These are phyloP conservation scores for Seriola quinqueradiata DNA, from an alignment of 2,113 vertebrate species.

Conservation along the genomic window DNA sequence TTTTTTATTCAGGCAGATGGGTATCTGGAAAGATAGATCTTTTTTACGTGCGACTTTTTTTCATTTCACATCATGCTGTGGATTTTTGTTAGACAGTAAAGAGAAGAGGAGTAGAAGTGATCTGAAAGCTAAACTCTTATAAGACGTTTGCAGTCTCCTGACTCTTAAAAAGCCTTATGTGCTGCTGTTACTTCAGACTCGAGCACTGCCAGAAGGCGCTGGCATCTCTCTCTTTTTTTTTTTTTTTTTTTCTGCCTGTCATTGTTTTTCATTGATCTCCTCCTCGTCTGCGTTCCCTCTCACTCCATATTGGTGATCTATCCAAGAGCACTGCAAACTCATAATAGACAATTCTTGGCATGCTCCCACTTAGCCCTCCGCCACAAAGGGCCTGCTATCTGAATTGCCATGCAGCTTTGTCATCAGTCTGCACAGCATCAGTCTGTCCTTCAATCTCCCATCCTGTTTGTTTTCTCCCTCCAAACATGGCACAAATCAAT, in stretches of 20 bases:
- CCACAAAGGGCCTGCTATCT: constrained; percentile 43
- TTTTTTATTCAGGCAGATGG: no score
- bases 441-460: constrained; percentile 52
- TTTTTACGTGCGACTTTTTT: constrained; percentile 1
- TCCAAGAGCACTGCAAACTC: constrained; percentile 58
- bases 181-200: constrained; percentile 29
- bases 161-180: constrained; percentile 9
- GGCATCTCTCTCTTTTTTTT: constrained; percentile 26
- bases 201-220: constrained; percentile 31
- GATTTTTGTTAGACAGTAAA: constrained; percentile 1
- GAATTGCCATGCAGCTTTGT: constrained; percentile 52
- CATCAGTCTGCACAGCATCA: constrained; percentile 50
- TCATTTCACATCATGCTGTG: constrained; percentile 18
- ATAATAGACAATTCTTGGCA: constrained; percentile 66
- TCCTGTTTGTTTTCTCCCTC: constrained; percentile 46
- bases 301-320: constrained; percentile 43
- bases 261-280: constrained; percentile 71
- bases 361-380: constrained; percentile 47
- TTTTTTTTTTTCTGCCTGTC: constrained; percentile 27
- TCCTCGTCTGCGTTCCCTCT: constrained; percentile 23
- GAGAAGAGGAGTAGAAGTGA: background rate
- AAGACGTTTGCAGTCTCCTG: background rate
- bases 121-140: constrained; percentile 14
- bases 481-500: constrained; percentile 63
- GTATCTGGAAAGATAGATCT: background rate